Percentiles rank a stretch among this genome's conserved stretches.
phyloP scores from a whole-genome alignment of 2,113 vertebrate species.

The Dicentrarchus labrax region DNA sequence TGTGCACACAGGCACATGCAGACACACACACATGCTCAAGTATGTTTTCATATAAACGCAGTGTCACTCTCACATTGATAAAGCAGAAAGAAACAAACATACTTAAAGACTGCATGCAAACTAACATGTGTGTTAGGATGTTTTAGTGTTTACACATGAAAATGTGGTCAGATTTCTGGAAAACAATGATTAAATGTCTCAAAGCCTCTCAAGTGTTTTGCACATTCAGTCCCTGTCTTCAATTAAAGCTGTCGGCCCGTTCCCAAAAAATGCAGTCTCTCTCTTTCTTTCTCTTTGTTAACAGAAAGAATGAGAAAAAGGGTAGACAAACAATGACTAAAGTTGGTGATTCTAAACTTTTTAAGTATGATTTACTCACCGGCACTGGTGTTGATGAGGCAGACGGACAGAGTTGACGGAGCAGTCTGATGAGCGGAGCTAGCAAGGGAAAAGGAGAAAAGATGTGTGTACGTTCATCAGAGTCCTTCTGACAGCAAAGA shows the following conservation, averaged over 20 bases:
- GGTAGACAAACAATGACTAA: constrained; percentile 43
- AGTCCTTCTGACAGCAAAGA: constrained; percentile 79
- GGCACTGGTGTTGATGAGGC: constrained; percentile 47
- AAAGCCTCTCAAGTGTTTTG: constrained; percentile 50
- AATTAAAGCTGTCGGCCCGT: constrained; percentile 67
- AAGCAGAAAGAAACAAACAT: constrained; percentile 59
- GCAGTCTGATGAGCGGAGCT: constrained; percentile 56
- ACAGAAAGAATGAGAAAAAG: constrained; percentile 34
- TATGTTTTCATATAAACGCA: constrained; percentile 65
- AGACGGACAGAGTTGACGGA: constrained; percentile 45
- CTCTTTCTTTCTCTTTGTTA: constrained; percentile 31
- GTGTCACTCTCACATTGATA: constrained; percentile 48
- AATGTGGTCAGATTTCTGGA: constrained; percentile 43
- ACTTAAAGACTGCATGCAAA: constrained; percentile 55
- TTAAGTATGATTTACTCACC: constrained; percentile 76
- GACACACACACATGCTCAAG: constrained; percentile 57
- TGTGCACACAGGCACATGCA: constrained; percentile 58
- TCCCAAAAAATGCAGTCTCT: constrained; percentile 38
- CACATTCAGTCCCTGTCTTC: constrained; percentile 72
- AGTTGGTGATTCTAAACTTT: constrained; percentile 33
- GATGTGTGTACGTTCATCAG: constrained; percentile 78
- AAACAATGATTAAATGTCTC: constrained; percentile 57
- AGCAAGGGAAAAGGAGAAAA: constrained; percentile 66
- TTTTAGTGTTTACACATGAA: constrained; percentile 58
- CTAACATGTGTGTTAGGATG: constrained; percentile 44